Percentiles rank a stretch among this genome's conserved stretches.
Evolutionary conservation across 2,888 invertebrate genomes (phyloP).

Genomic region (Diogma glabrata): DNA sequence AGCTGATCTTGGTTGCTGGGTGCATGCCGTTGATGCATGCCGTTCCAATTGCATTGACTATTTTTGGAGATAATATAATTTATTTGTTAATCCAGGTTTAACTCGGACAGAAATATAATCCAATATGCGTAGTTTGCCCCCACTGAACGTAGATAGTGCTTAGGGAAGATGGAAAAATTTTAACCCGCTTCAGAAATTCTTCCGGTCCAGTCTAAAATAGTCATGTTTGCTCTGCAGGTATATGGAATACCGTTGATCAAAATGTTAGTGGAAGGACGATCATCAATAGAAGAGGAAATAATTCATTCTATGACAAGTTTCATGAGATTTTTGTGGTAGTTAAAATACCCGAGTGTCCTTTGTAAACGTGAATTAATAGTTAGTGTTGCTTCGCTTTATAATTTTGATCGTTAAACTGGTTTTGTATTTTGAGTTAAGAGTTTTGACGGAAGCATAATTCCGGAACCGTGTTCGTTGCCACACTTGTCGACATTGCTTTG

Average conservation of each 20-base stretch:
- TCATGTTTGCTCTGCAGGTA: no score
- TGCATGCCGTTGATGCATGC: background rate
- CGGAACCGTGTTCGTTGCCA: background rate
- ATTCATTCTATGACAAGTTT: background rate
- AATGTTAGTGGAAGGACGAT: no score
- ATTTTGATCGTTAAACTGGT: background rate
- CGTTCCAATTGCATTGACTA: background rate
- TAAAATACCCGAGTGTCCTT: background rate
- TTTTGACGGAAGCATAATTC: background rate
- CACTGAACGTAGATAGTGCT: no score
- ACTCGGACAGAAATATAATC: background rate
- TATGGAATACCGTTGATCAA: no score
- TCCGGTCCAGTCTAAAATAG: no score
- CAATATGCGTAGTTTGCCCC: no score
- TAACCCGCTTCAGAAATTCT: no score
- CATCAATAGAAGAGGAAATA: no score
- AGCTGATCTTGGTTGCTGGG: background rate
- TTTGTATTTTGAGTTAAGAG: background rate
- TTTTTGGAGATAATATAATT: background rate
- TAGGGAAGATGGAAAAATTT: no score
- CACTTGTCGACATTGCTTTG: background rate
- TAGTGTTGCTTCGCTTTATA: background rate
- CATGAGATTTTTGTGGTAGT: background rate
- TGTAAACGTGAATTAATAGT: background rate
- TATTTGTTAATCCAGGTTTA: background rate